Evolutionary conservation across 1,140 invertebrate species (phyloP).

Genomic region (Drosophila nigrodunni): DNA sequence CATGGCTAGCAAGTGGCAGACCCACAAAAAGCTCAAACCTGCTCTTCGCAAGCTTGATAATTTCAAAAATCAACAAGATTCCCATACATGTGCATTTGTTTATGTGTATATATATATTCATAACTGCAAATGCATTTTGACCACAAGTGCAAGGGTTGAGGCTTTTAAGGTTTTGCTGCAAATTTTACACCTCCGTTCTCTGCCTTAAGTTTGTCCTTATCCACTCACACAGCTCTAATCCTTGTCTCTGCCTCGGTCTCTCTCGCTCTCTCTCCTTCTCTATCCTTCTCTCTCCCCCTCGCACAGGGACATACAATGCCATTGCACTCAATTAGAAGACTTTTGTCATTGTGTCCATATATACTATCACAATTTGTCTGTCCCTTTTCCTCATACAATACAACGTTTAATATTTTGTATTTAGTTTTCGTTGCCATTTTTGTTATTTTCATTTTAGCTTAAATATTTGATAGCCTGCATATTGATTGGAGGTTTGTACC

Average conservation of each 20-base stretch:
- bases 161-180: slow-evolving; percentile 45
- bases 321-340: slow-evolving; percentile 81
- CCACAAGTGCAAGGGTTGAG: slow-evolving; percentile 50
- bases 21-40: slow-evolving; percentile 32
- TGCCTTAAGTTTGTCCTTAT: slow-evolving; percentile 55
- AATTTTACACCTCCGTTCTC: slow-evolving; percentile 40
- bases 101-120: slow-evolving; percentile 50
- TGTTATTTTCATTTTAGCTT: slow-evolving; percentile 81
- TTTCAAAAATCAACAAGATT: slow-evolving; percentile 82
- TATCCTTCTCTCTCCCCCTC: background rate
- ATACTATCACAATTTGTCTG: slow-evolving; percentile 25
- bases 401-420: slow-evolving; percentile 34
- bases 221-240: slow-evolving; percentile 32
- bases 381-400: slow-evolving; percentile 16
- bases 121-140: slow-evolving; percentile 81
- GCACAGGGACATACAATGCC: slow-evolving; percentile 25
- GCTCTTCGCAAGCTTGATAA: slow-evolving; percentile 66
- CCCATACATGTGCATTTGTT: slow-evolving; percentile 34
- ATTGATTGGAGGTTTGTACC: slow-evolving; percentile 79
- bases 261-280: background rate
- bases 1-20: slow-evolving; percentile 39
- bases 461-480: slow-evolving; percentile 81
- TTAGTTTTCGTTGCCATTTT: slow-evolving; percentile 78
- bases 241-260: background rate
- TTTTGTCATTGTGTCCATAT: slow-evolving; percentile 62